phyloP scores from a whole-genome alignment of 2,797 vertebrate genomes.

The Sebastes vulpes region DNA sequence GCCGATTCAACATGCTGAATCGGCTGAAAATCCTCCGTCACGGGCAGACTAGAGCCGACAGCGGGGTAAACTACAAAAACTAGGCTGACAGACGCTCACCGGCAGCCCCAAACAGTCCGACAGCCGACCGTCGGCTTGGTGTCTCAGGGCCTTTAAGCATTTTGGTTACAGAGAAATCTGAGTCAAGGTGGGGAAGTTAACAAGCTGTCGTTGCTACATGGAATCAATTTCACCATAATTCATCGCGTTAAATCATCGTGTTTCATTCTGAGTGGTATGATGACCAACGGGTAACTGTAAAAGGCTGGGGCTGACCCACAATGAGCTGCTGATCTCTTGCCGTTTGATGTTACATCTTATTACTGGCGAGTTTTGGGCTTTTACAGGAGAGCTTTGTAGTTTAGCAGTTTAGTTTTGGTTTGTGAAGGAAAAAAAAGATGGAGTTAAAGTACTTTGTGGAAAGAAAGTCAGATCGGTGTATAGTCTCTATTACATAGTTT shows the following conservation, averaged over 20 bases:
- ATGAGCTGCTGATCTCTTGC: not conserved
- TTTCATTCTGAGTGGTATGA: not conserved
- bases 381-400: not conserved
- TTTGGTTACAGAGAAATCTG: too few relatives aligned
- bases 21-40: too few relatives aligned
- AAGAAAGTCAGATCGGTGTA: not conserved
- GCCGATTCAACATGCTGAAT: too few relatives aligned
- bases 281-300: not conserved
- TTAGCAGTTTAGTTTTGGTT: not conserved
- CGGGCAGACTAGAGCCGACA: too few relatives aligned
- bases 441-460: not conserved
- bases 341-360: not conserved
- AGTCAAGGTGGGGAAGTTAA: not conserved
- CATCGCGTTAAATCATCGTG: not conserved
- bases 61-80: too few relatives aligned
- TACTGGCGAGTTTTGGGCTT: not conserved
- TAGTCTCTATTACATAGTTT: not conserved
- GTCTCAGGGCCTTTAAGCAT: too few relatives aligned
- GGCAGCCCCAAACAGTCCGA: fast-evolving
- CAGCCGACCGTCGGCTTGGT: too few relatives aligned
- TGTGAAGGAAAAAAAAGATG: not conserved
- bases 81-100: too few relatives aligned
- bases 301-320: not conserved
- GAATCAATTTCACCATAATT: not conserved
- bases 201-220: not conserved